These are phyloP conservation scores for Aegithalos caudatus DNA, from an alignment of 2,113 vertebrate species.

Conservation along the genomic window DNA sequence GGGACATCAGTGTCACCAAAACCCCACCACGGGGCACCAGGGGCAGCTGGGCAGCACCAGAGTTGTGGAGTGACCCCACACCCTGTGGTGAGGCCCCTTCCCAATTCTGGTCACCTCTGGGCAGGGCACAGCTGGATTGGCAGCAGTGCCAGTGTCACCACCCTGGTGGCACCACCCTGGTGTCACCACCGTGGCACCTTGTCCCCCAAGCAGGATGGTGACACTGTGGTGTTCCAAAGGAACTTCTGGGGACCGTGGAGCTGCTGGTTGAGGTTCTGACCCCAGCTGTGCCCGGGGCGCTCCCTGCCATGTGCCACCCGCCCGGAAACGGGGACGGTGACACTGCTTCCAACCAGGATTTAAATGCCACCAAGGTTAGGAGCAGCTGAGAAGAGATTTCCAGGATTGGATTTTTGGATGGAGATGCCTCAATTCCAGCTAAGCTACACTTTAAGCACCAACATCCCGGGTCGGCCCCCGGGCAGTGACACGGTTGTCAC, in stretches of 20 bases:
- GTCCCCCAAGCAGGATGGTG: rapidly evolving
- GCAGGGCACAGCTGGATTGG: background rate
- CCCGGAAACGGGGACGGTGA: background rate
- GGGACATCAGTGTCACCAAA: rapidly evolving
- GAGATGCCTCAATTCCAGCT: constrained; percentile 35
- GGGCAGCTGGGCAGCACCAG: background rate
- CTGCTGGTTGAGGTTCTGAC: background rate
- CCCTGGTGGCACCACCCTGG: rapidly evolving
- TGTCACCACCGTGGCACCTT: background rate
- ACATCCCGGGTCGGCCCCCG: background rate
- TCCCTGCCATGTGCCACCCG: rapidly evolving
- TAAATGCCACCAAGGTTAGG: constrained; percentile 59
- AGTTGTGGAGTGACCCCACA: background rate
- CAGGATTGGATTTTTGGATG: constrained; percentile 48
- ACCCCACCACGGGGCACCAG: rapidly evolving
- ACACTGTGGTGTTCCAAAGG: background rate
- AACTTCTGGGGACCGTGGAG: rapidly evolving
- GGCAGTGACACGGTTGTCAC: background rate
- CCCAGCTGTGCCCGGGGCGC: rapidly evolving
- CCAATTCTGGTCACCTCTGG: background rate
- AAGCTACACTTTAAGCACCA: background rate
- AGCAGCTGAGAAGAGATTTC: constrained; percentile 54
- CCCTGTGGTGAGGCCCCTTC: background rate
- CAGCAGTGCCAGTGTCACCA: rapidly evolving
- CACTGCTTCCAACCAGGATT: constrained; percentile 18